Percentiles rank a stretch among this genome's conserved stretches.
Evolutionary conservation across 2,797 vertebrate species (phyloP).

Genomic region (Toxotes lorentzi): DNA sequence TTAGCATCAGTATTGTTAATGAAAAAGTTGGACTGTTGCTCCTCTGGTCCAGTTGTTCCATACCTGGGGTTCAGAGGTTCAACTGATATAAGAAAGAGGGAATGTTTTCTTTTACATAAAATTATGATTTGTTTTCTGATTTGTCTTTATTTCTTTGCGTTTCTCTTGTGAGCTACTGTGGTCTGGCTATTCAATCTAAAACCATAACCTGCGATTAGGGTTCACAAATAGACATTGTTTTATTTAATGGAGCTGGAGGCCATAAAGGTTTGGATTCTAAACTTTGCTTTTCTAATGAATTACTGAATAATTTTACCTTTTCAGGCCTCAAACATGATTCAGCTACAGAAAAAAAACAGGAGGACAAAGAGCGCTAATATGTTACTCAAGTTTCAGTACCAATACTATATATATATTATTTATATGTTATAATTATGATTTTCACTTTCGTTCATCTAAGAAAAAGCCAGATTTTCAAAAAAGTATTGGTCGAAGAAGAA

Average conservation of each 20-base stretch:
- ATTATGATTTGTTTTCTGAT: neutral
- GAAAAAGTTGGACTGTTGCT: neutral
- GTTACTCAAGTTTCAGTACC: neutral
- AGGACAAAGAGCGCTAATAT: neutral
- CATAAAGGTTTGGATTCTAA: neutral
- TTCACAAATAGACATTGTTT: conserved; percentile 4
- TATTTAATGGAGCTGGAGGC: neutral
- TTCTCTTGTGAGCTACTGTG: neutral
- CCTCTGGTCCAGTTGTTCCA: neutral
- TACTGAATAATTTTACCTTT: conserved; percentile 5
- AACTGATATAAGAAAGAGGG: neutral
- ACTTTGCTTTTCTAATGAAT: neutral
- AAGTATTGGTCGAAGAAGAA: neutral
- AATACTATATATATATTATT: too few species aligned
- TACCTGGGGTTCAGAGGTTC: neutral
- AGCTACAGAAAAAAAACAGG: neutral
- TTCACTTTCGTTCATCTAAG: neutral
- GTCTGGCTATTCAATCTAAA: neutral
- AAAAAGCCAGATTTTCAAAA: neutral
- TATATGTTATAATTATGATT: neutral
- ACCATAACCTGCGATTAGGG: neutral
- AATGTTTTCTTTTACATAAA: neutral
- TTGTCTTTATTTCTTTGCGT: neutral
- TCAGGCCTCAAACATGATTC: neutral
- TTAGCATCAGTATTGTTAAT: neutral